A percentile compares a stretch with the other conserved stretches of the same genome.
These are phyloP conservation scores for Drosophila teissieri DNA, from an alignment of 1,140 invertebrate genomes.

Conservation along the genomic window DNA sequence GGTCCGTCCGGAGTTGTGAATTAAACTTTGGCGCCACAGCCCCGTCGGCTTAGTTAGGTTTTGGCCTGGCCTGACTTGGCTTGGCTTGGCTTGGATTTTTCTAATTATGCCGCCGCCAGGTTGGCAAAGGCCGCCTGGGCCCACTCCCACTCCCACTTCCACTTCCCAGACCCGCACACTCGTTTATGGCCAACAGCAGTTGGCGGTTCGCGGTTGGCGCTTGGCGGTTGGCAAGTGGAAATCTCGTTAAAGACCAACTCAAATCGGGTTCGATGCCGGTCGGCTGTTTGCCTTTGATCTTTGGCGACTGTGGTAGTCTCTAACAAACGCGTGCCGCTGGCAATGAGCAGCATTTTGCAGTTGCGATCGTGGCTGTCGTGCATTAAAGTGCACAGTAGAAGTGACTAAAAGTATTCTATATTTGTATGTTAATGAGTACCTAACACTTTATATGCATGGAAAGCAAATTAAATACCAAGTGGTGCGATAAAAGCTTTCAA, in stretches of 20 bases:
- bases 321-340: slow-evolving; percentile 69
- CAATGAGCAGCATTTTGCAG: slow-evolving; percentile 41
- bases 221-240: slow-evolving; percentile 35
- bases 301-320: slow-evolving; percentile 33
- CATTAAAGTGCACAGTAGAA: slow-evolving; percentile 5
- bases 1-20: slow-evolving; percentile 40
- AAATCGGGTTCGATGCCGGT: slow-evolving; percentile 41
- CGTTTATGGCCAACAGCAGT: slow-evolving; percentile 46
- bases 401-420: too few species aligned
- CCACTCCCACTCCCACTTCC: slow-evolving; percentile 75
- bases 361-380: slow-evolving; percentile 38
- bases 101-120: slow-evolving; percentile 22
- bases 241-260: slow-evolving; percentile 66
- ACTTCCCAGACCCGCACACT: slow-evolving; percentile 58
- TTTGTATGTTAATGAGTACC: too few species aligned
- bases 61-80: neutral
- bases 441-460: too few species aligned
- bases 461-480: neutral
- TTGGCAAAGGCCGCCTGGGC: slow-evolving; percentile 24
- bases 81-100: slow-evolving; percentile 21
- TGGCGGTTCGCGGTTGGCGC: slow-evolving; percentile 10
- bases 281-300: slow-evolving; percentile 68
- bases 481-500: neutral
- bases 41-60: slow-evolving; percentile 17
- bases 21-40: slow-evolving; percentile 63